Evolutionary conservation across 1,140 invertebrate genomes (phyloP).

Genomic region (Gonioctena quinquepunctata): DNA sequence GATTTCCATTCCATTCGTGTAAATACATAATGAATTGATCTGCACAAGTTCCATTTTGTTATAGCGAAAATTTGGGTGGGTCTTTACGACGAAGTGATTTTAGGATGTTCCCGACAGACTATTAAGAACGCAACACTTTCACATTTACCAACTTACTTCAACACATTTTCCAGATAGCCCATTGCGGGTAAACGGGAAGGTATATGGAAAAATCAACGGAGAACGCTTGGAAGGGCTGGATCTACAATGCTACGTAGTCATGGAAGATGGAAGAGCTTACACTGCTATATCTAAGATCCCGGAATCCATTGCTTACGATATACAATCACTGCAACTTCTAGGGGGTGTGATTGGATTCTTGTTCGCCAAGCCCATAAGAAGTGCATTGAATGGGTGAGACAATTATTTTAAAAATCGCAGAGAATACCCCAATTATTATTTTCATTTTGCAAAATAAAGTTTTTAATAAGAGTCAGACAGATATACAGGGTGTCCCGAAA

Average conservation of each 20-base stretch:
- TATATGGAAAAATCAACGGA: conserved; percentile 81
- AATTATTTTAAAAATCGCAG: no score
- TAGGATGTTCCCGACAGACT: no score
- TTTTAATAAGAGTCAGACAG: no score
- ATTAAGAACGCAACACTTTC: no score
- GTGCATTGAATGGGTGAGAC: conserved; percentile 77
- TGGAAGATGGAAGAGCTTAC: conserved; percentile 85
- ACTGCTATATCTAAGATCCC: conserved; percentile 85
- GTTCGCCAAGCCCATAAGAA: conserved; percentile 78
- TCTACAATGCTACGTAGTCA: conserved; percentile 90
- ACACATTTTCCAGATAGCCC: conserved; percentile 69
- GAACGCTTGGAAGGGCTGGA: conserved; percentile 75
- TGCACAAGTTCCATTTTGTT: no score
- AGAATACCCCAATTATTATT: no score
- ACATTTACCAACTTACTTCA: no score
- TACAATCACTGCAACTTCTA: conserved; percentile 79
- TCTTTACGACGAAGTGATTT: no score
- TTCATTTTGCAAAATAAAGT: no score
- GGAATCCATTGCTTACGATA: conserved; percentile 70
- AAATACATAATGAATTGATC: no score
- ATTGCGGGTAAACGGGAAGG: conserved; percentile 82
- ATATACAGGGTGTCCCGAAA: no score
- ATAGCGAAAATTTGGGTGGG: not conserved
- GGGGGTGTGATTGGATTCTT: conserved; percentile 87
- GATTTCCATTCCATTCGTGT: no score